Evolutionary conservation across 37 sponge, comb jelly and placozoan species (phyloP).

Genomic region (Aplysina aerophoba): DNA sequence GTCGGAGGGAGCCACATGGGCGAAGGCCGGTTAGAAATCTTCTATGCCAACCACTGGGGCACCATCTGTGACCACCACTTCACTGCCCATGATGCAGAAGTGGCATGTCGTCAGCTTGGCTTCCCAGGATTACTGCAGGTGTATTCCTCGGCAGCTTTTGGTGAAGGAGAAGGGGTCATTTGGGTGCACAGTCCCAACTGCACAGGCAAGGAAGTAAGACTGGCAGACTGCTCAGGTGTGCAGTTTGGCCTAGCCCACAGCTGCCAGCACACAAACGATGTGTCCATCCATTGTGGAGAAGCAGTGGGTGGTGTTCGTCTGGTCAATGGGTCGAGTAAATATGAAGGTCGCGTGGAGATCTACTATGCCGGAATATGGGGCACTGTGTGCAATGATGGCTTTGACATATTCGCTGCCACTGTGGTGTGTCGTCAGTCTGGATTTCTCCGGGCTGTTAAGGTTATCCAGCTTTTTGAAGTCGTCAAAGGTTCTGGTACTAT

Average conservation of each 20-base stretch:
- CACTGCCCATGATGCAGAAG: conserved; percentile 10
- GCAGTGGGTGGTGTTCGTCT: neutral
- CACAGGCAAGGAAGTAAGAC: neutral
- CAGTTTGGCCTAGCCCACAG: neutral
- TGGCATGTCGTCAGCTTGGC: conserved; percentile 30
- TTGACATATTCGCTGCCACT: neutral
- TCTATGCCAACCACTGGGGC: conserved; percentile 21
- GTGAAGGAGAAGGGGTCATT: neutral
- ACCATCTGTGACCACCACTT: conserved; percentile 32
- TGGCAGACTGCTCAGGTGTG: neutral
- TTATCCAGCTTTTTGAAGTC: neutral
- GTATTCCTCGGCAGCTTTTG: neutral
- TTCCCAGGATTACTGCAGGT: neutral
- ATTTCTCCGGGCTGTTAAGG: neutral
- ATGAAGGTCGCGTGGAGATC: conserved; percentile 46
- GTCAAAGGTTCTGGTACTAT: neutral
- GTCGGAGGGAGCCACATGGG: neutral
- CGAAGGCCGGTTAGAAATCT: conserved; percentile 33
- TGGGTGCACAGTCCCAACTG: conserved; percentile 33
- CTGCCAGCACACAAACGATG: neutral
- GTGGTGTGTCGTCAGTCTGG: conserved; percentile 39
- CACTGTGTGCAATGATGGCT: conserved; percentile 31
- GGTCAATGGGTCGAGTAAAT: neutral
- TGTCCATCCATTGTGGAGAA: neutral
- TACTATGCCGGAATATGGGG: conserved; percentile 31